phyloP scores from a whole-genome alignment of 2,113 vertebrate species.

The Sylvilagus bachmani region DNA sequence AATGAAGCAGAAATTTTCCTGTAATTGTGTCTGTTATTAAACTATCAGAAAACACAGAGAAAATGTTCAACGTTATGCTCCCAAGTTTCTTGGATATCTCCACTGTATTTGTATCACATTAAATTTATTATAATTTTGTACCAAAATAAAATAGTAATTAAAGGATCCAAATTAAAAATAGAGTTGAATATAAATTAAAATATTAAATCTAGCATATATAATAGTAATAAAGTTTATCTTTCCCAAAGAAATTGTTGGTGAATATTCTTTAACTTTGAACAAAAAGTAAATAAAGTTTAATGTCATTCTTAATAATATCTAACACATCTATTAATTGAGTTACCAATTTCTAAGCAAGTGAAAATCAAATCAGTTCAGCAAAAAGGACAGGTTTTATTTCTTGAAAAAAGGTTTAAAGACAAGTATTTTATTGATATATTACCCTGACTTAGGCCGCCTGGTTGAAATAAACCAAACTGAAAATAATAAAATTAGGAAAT shows the following conservation, averaged over 20 bases:
- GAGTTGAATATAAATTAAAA: background rate
- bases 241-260: slow-evolving; percentile 3
- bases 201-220: background rate
- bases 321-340: background rate
- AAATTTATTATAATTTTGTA: slow-evolving; percentile 51
- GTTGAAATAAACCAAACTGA: background rate
- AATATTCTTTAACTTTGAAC: slow-evolving; percentile 13
- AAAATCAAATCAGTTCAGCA: background rate
- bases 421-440: background rate
- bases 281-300: background rate
- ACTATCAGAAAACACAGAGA: slow-evolving; percentile 30
- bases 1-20: background rate
- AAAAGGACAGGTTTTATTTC: background rate
- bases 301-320: background rate
- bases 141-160: slow-evolving; percentile 21
- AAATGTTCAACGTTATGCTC: background rate
- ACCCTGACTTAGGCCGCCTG: background rate
- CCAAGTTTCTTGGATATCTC: background rate
- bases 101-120: background rate
- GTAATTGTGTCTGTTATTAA: background rate
- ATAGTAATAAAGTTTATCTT: slow-evolving; percentile 40
- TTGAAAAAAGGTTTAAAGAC: background rate
- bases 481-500: background rate
- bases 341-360: slow-evolving; percentile 6
- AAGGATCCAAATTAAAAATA: slow-evolving; percentile 16